Evolutionary conservation across 2,888 invertebrate genomes (phyloP), one percentile per base, ranked within the genome.

Genomic region (Chrysolina americana): DNA sequence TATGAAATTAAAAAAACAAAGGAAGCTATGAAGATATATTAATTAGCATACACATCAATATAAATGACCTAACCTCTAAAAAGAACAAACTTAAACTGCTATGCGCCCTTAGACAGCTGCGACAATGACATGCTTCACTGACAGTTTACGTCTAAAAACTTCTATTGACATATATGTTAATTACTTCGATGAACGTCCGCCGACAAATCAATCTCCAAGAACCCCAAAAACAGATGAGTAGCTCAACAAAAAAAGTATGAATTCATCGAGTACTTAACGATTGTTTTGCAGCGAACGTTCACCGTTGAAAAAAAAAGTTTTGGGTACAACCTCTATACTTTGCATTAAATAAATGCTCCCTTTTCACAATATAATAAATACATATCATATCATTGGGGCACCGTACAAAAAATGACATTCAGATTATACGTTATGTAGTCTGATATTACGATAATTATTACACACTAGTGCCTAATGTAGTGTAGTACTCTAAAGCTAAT

Each of bases 281-380:
- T 23, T 19, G 21, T 71, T 73, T 74, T 50, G 70, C 65, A 56
- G 48, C 70, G 50, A 66, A 68, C 47, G 21, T 63, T 74, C 65
- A 70, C 69, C 13, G 59, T 65, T 59, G 9, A 73, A 65, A 78
- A 78, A 77, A 73, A 79, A 82, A 83, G 81, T 78, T 82, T 82
- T 84, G 85, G 86, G 87, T 93, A 94, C 93, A 94, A 94, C 94
- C 92, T 94, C 94, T 94, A 94, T 94, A 94, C 94, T 94, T 94
- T 94, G 94, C 94, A 94, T 93, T 92, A 94, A 94, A 94, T 92
- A 94, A 94, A 94, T 94, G 94, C 93, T 86, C 86, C 92, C 92
- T 93, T 94, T 94, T 93, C 93, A 92, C 88, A 88, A 82, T 91
- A 90, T 90, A 90, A 90, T 76, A 77, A 79, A 79, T 82, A 80